Base-by-base conservation (phyloP, 2,797 vertebrate species). In the Phataginus tetradactyla region DNA sequence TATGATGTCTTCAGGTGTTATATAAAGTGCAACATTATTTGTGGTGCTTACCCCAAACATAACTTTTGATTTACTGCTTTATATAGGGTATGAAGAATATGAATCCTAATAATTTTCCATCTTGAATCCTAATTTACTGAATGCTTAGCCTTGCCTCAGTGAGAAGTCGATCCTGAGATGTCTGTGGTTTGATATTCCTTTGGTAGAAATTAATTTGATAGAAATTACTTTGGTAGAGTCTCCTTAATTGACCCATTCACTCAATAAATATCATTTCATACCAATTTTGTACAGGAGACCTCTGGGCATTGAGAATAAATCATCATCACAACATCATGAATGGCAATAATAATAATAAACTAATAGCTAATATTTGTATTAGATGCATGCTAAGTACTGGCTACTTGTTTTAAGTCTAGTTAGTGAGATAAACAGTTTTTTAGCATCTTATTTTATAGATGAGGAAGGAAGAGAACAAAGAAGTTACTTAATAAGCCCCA, bases 221-320 rank as follows among this genome's bases (percentile, higher is more conserved):
- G 12, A 69, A 93, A 85, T 69, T 69, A 15, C 7, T 91, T 39
- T 49, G 15, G 29, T 83, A 74, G 51, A 74, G 74, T 72, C 91
- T 95, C 25, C 86, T 94, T 77, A 71, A 87, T 88, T 49, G 20
- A 71, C 45, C 29, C 21, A 29, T 66, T 94, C 68, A 61, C n/a
- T 90, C 29, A 88, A 32, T 49, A 81, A 51, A 21, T 81, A 64
- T 23, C 15, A 80, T 25, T 59, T 63, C 34, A n/a, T 7, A 27
- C 10, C 42, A 69, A 49, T 20, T 74, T 90, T 27, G 17, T 59
- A 14, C 20, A 53, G 6, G 27, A 23, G 2, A 51, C 15, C 59
- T 63, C n/a, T 79, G 63, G 37, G 68, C 12, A 23, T 18, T 66
- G 25, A 69, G 4, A 83, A 10, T 37, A 78, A 10, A 57, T 37